Percentiles rank a stretch among this genome's conserved stretches.
Evolutionary conservation across 2,113 vertebrate genomes (phyloP).

Genomic region (Stigmatopora nigra): DNA sequence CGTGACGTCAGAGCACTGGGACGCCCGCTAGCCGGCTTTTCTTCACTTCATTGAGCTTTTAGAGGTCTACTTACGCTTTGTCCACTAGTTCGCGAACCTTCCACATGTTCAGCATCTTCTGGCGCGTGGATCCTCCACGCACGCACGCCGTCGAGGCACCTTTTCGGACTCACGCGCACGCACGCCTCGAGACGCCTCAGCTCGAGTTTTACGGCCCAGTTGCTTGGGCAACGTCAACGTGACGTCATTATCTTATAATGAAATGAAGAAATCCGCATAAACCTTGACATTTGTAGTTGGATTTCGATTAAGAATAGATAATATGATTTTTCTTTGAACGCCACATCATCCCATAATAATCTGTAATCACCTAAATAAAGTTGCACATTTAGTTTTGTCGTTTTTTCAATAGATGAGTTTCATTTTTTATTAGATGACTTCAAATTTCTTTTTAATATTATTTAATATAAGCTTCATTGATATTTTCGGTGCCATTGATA

Average conservation of each 20-base stretch:
- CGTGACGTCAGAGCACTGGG: slow-evolving; percentile 59
- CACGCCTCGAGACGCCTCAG: not conserved
- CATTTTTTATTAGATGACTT: no score
- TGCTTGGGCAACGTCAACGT: slow-evolving; percentile 66
- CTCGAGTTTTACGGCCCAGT: slow-evolving; percentile 41
- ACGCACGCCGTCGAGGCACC: not conserved
- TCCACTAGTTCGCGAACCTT: slow-evolving; percentile 96
- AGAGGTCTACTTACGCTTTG: slow-evolving; percentile 88
- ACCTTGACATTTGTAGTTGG: no score
- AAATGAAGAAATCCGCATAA: no score
- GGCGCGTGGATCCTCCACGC: slow-evolving; percentile 23
- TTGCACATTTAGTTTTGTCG: no score
- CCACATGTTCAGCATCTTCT: slow-evolving; percentile 92
- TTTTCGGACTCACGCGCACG: not conserved
- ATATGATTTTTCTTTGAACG: not conserved
- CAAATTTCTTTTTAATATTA: no score
- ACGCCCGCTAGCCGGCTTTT: slow-evolving; percentile 6
- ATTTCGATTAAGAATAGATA: no score
- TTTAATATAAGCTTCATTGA: no score
- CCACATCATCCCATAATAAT: slow-evolving; percentile 46
- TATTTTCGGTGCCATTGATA: no score
- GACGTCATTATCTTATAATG: slow-evolving; percentile 7
- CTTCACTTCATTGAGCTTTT: slow-evolving; percentile 16
- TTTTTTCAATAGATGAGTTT: no score
- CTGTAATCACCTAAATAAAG: no score